These are phyloP conservation scores for Perca flavescens DNA, from an alignment of 2,113 vertebrate genomes.

Conservation along the genomic window DNA sequence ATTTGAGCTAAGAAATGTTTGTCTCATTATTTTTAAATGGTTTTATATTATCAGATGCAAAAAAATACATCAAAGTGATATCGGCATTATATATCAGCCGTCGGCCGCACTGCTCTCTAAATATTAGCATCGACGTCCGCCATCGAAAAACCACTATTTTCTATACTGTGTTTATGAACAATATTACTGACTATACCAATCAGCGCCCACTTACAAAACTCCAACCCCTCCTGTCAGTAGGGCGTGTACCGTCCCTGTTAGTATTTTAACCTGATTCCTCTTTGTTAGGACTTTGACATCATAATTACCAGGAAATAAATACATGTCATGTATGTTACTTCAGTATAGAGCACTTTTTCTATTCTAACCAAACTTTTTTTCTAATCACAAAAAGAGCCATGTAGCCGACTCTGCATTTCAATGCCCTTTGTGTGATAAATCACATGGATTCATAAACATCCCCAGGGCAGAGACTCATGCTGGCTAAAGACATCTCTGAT, in stretches of 20 bases:
- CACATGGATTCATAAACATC: conserved; percentile 19
- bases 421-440: conserved; percentile 12
- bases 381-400: neutral
- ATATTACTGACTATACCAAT: neutral
- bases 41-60: too few species aligned
- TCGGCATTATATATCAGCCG: too few species aligned
- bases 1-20: too few species aligned
- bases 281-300: neutral
- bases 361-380: neutral
- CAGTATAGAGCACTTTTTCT: neutral
- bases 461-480: neutral
- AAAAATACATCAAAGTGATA: too few species aligned
- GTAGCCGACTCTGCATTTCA: neutral
- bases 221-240: neutral
- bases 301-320: neutral
- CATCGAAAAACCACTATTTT: too few species aligned
- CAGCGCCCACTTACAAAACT: neutral
- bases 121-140: too few species aligned
- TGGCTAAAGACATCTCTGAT: conserved; percentile 30
- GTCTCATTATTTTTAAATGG: too few species aligned
- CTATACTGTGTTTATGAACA: neutral
- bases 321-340: neutral
- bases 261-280: neutral
- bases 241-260: neutral
- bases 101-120: too few species aligned